Evolutionary conservation across 2,888 invertebrate species (phyloP), one percentile per base, ranked within the genome.

Genomic region (Ochropleura leucogaster): DNA sequence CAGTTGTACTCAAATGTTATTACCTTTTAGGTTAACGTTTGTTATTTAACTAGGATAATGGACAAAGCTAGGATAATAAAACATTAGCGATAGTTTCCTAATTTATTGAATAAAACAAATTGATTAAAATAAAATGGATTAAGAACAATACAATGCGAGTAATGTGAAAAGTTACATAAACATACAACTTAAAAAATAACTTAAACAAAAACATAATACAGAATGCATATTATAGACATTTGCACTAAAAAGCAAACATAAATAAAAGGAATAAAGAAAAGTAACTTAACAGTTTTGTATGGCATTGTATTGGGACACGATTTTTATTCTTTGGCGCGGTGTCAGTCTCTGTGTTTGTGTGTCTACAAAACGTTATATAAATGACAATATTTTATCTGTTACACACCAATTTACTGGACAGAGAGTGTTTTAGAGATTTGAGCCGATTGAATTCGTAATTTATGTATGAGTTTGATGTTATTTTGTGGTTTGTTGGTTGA

Each of bases 311-410:
- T 77, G 40, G 68, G 81, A 80, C 85, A 80, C 82, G 86, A 92
- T 93, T 95, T 95, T 94, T 95, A 91, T 92, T 95, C 90, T 91
- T 94, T 92, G 90, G 88, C 88, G 88, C 89, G 88, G 87, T 89
- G 91, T 91, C 92, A 90, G 90, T 89, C 88, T 89, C 89, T 82
- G 82, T 92, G 91, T 92, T 93, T 91, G 91, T 89, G 85, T 85
- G 89, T 87, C 87, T 88, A 89, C 88, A 89, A 89, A 89, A 89
- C 82, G 74, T 88, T 87, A 90, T 88, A 89, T 91, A 93, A 92
- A 92, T 85, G 91, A 89, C 89, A 90, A 89, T 89, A 88, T 89
- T 80, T 83, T 80, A 86, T 87, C 73, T 65, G 82, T 71, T 74
- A 87, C 80, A 76, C 77, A 67, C 62, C 51, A 69, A 64, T 76